These are phyloP conservation scores for Diploscapter pachys DNA, from an alignment of 1,140 invertebrate species.

Conservation along the genomic window DNA sequence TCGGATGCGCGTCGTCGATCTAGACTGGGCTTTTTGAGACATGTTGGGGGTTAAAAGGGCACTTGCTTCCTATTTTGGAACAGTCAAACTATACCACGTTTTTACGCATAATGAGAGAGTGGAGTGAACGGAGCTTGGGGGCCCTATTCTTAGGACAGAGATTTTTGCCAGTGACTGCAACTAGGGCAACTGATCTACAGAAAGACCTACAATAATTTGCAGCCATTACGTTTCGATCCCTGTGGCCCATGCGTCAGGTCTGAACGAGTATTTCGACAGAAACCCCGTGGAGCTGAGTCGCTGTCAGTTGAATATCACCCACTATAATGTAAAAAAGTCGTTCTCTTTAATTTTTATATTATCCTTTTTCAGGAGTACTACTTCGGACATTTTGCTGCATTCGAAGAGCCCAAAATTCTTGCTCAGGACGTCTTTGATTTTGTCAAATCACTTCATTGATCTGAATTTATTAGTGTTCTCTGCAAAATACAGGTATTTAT, in stretches of 20 bases:
- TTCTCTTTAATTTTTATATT: constrained; percentile 47
- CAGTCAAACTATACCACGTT: no score
- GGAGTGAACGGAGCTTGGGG: no score
- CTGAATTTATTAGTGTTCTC: not conserved
- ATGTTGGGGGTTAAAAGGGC: no score
- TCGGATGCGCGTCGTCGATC: no score
- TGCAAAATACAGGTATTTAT: not conserved
- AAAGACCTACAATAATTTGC: constrained; percentile 25
- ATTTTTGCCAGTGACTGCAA: constrained; percentile 30
- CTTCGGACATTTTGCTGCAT: constrained; percentile 77
- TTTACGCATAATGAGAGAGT: no score
- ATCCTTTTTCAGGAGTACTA: no score
- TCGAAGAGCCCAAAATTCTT: constrained; percentile 73
- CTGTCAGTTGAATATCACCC: constrained; percentile 59
- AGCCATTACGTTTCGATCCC: constrained; percentile 48
- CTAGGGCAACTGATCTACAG: constrained; percentile 27
- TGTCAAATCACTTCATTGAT: constrained; percentile 37
- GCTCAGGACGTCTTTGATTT: constrained; percentile 66
- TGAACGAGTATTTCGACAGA: constrained; percentile 58
- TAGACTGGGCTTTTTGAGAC: no score
- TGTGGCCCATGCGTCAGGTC: constrained; percentile 58
- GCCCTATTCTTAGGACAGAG: not conserved
- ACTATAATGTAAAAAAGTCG: constrained; percentile 59
- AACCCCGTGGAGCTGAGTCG: constrained; percentile 52
- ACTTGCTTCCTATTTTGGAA: no score